Evolutionary conservation across 2,797 vertebrate species (phyloP).

Genomic region (Neosilurus mollespiculum): DNA sequence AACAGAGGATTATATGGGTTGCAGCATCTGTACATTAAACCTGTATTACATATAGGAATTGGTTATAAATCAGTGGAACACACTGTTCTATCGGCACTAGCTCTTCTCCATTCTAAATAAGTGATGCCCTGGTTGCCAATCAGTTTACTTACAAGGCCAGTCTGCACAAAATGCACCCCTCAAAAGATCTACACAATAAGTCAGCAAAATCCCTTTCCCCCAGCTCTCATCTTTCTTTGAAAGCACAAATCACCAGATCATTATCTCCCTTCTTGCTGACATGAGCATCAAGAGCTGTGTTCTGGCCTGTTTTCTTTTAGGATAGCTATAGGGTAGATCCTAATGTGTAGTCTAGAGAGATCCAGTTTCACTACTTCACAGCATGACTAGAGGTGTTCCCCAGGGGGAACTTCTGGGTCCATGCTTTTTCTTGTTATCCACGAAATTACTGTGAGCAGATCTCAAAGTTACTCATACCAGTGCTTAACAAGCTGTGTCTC

Average conservation of each 20-base stretch:
- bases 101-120: not conserved
- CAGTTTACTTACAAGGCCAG: not conserved
- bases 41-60: not conserved
- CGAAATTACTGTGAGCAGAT: not conserved
- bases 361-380: not conserved
- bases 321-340: not conserved
- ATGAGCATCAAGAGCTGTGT: not conserved
- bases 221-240: not conserved
- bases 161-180: no score
- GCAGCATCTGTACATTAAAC: not conserved
- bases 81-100: not conserved
- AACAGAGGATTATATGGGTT: not conserved
- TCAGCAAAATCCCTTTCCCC: not conserved
- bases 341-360: not conserved
- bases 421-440: not conserved
- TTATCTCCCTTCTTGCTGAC: conserved; percentile 4
- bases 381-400: not conserved
- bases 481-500: not conserved
- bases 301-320: not conserved
- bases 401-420: not conserved
- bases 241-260: not conserved
- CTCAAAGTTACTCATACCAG: not conserved
- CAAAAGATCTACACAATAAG: not conserved
- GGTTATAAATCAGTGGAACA: not conserved
- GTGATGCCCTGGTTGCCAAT: not conserved